Base-by-base conservation (phyloP, 2,113 vertebrate genomes). In the Clupea harengus region DNA sequence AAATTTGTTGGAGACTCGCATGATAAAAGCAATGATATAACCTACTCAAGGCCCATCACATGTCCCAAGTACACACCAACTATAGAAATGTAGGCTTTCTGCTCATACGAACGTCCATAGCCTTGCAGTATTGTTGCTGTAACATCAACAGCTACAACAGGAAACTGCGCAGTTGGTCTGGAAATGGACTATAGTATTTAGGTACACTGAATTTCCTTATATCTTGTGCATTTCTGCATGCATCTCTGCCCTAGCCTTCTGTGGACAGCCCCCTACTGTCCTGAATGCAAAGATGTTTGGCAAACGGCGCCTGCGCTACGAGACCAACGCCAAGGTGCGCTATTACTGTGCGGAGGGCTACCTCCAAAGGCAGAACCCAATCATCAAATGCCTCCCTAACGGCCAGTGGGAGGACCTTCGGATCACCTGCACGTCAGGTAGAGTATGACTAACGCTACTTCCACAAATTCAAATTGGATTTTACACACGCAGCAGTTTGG, bases 331-430 rank as follows among this genome's bases (percentile, higher is more conserved):
- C 0, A 91, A 91, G 45, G 85, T 97, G 0, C 95, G 97, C 0
- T 99, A 97, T 89, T 95, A 90, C 82, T 99, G 98, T 83, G 93
- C 82, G 0, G 93, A 91, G 0, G 97, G 97, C 0, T 96, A 96
- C 67, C 0, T 90, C 45, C 97, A 96, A 86, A 96, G 94, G 45
- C 95, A 95, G 88, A 95, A 95, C 6, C 98, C 98, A 0, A 0
- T 97, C 67, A 91, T 96, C 88, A 96, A 89, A 13, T 99, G 98
- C 89, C 94, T 92, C 81, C 90, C 95, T 4, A 91, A 95, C 0
- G 98, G 98, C 18, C 94, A 25, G 0, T 99, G 98, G 98, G 97
- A 97, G 45, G 87, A 89, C 0, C 97, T 97, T 0, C 93, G 92
- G 91, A 95, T 99, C 6, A 89, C 91, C 89, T 99, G 98, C 83